Percentiles rank a stretch among this genome's conserved stretches.
These are phyloP conservation scores for Lysandra bellargus DNA, from an alignment of 2,888 invertebrate genomes.

Conservation along the genomic window DNA sequence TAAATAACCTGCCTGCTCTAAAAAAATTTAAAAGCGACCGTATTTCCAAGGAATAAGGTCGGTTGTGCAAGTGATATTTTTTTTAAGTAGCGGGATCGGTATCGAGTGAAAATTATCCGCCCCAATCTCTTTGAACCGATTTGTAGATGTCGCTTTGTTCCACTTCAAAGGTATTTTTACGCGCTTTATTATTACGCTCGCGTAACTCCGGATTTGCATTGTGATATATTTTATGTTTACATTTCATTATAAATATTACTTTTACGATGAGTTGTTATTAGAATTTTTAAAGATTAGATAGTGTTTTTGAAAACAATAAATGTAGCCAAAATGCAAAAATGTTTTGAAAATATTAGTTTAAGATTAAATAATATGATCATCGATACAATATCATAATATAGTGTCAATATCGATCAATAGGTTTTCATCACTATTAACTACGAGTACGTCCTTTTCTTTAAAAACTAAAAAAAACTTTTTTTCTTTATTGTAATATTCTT, in stretches of 20 bases:
- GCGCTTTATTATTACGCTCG: slow-evolving; percentile 68
- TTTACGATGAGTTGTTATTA: background rate
- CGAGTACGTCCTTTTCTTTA: too few species aligned
- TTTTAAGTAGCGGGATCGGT: slow-evolving; percentile 61
- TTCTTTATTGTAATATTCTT: too few species aligned
- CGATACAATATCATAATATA: too few species aligned
- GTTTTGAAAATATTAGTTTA: too few species aligned
- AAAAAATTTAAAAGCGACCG: slow-evolving; percentile 33
- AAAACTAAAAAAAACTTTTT: too few species aligned
- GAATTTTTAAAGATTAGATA: background rate
- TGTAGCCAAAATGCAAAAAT: too few species aligned
- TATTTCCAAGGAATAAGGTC: slow-evolving; percentile 27
- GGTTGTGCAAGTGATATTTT: slow-evolving; percentile 41
- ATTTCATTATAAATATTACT: slow-evolving; percentile 28
- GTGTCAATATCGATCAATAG: too few species aligned
- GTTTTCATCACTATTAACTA: too few species aligned
- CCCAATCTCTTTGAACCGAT: slow-evolving; percentile 67
- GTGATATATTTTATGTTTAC: slow-evolving; percentile 48
- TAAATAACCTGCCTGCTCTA: slow-evolving; percentile 55
- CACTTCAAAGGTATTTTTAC: slow-evolving; percentile 67
- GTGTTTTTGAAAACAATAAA: background rate
- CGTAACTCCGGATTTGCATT: slow-evolving; percentile 48
- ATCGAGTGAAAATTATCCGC: slow-evolving; percentile 68
- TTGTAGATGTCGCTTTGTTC: slow-evolving; percentile 66
- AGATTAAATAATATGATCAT: too few species aligned